Base-by-base conservation (phyloP, 2,113 vertebrate genomes). In the Nothoprocta perdicaria region DNA sequence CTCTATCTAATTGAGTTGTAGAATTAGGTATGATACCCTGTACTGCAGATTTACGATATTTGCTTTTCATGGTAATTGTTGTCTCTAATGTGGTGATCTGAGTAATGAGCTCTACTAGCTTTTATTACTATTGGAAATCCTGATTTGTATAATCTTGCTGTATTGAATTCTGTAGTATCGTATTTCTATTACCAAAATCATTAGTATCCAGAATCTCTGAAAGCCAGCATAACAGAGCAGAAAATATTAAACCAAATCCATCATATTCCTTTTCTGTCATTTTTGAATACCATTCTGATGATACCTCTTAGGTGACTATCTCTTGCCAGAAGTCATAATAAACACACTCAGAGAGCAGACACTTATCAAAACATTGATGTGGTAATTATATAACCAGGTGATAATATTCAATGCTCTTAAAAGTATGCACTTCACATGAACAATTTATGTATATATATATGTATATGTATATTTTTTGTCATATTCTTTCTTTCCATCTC, bases 281-380 rank as follows among this genome's bases (percentile, higher is more conserved):
- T 60, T 83, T 29, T 71, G 53, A 81, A 3, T 29, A 72, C 6
- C 46, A 60, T 22, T 43, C 19, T 58, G 40, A 21, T 58, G 40
- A 21, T 27, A 58, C 29, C 41, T 68, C 43, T 89, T 29, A 38
- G 24, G 35, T 38, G 4, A 27, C 35, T 17, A 4, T 81, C 58
- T 88, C 22, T 78, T 79, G 81, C 79, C 74, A 93, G 62, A 52
- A 40, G 74, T 40, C 72, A 40, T 43, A 65, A 86, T 81, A 89
- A 88, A 73, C 2, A 3, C 14, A n/a, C 14, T 45, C n/a, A 76
- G 61, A 53, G 74, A 87, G 60, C 46, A 76, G 87, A 76, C 14
- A 7, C 75, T 84, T 93, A 31, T 60, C 57, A 84, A 23, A 88
- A 66, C 22, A 38, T n/a, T n/a, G 58, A 2, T 63, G 75, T 79